These are phyloP conservation scores for Aleiodes alternator DNA, from an alignment of 2,888 invertebrate genomes.

Conservation along the genomic window DNA sequence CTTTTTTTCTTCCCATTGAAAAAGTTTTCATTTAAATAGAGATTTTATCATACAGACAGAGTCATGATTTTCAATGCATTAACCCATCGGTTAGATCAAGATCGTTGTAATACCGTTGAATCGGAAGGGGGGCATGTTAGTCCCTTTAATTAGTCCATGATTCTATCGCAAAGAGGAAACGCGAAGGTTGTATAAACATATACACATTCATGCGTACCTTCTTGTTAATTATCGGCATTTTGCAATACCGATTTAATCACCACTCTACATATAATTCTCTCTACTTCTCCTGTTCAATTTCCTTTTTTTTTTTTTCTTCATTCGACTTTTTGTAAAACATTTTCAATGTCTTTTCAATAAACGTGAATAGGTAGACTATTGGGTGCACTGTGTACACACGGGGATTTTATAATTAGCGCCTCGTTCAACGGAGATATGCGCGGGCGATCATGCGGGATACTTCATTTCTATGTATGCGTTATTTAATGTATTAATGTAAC, in stretches of 20 bases:
- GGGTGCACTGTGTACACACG: slow-evolving; percentile 32
- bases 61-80: slow-evolving; percentile 8
- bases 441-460: slow-evolving; percentile 26
- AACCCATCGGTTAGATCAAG: slow-evolving; percentile 24
- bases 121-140: slow-evolving; percentile 48
- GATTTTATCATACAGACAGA: slow-evolving; percentile 27
- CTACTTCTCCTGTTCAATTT: background rate
- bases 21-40: slow-evolving; percentile 22
- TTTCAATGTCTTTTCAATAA: slow-evolving; percentile 9
- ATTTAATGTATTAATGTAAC: slow-evolving; percentile 1
- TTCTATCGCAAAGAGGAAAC: slow-evolving; percentile 46
- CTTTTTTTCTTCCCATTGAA: slow-evolving; percentile 2
- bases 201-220: slow-evolving; percentile 12
- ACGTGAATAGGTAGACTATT: slow-evolving; percentile 22
- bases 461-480: slow-evolving; percentile 5
- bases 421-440: slow-evolving; percentile 24
- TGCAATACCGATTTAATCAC: slow-evolving; percentile 52
- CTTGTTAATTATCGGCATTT: slow-evolving; percentile 54
- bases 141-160: slow-evolving; percentile 52
- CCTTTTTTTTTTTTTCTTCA: background rate
- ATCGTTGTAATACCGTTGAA: slow-evolving; percentile 10
- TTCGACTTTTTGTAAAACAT: background rate
- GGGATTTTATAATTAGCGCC: slow-evolving; percentile 37
- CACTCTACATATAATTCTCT: slow-evolving; percentile 19
- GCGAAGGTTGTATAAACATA: slow-evolving; percentile 32